These are phyloP conservation scores for Caenorhabditis drosophilae DNA, from an alignment of 2,888 invertebrate genomes.

Conservation along the genomic window DNA sequence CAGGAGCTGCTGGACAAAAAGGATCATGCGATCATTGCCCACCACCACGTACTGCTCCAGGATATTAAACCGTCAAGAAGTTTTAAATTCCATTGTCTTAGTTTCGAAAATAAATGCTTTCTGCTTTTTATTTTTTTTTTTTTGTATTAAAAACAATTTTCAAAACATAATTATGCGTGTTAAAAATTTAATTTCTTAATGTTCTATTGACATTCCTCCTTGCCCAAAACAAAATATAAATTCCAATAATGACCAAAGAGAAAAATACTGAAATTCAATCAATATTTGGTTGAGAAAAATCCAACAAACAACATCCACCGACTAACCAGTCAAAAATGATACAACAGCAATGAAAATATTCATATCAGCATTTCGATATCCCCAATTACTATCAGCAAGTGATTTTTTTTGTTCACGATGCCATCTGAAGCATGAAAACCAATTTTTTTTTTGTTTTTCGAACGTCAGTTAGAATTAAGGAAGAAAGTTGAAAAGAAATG, in stretches of 20 bases:
- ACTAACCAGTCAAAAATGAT: conserved; percentile 19
- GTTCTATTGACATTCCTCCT: neutral
- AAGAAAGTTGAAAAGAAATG: neutral
- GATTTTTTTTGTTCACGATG: conserved; percentile 26
- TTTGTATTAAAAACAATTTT: neutral
- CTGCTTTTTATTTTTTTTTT: neutral
- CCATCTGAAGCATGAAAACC: conserved; percentile 21
- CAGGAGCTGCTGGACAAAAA: conserved; percentile 43
- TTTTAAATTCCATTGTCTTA: neutral
- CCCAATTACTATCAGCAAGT: conserved; percentile 20
- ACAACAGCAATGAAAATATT: conserved; percentile 17
- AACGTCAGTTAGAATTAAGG: neutral
- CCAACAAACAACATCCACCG: no score
- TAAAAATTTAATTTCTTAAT: neutral
- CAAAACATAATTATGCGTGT: conserved; percentile 1
- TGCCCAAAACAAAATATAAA: conserved; percentile 31
- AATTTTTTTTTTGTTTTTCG: neutral
- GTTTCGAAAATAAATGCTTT: neutral
- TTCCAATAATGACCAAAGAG: conserved; percentile 12
- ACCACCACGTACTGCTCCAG: conserved; percentile 45
- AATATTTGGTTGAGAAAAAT: neutral
- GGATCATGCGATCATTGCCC: conserved; percentile 46
- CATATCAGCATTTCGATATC: conserved; percentile 14
- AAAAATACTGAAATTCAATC: conserved; percentile 15
- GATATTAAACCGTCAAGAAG: conserved; percentile 22